Percentiles rank a stretch among this genome's conserved stretches.
phyloP scores from a whole-genome alignment of 2,797 vertebrate species.

The Platyrinchus mystaceus region DNA sequence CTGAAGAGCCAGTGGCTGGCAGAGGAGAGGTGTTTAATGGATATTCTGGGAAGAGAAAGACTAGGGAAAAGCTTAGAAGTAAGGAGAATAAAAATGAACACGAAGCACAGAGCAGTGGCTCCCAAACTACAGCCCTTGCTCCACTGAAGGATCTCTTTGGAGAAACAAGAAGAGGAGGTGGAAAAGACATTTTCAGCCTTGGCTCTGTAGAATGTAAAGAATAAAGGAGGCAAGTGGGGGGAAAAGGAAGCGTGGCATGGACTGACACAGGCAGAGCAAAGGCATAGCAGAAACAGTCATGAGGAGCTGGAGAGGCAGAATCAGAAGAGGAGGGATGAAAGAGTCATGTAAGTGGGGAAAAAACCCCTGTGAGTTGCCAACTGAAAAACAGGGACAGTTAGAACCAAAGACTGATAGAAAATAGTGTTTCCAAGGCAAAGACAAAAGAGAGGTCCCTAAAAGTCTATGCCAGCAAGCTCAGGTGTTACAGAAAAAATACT shows the following conservation, averaged over 20 bases:
- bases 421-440: not conserved
- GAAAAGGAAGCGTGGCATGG: not conserved
- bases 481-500: not conserved
- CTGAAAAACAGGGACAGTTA: not conserved
- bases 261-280: conserved; percentile 16
- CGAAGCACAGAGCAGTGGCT: not conserved
- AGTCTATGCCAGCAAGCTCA: not conserved
- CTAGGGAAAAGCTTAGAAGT: conserved; percentile 30
- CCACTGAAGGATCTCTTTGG: conserved; percentile 24
- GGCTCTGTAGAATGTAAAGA: conserved; percentile 4
- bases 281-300: not conserved
- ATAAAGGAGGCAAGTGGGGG: not conserved
- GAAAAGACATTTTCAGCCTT: conserved; percentile 34
- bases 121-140: conserved; percentile 25
- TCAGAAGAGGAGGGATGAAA: conserved; percentile 4
- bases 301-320: not conserved
- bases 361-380: not conserved
- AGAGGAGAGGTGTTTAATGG: conserved; percentile 35
- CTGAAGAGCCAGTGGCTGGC: conserved; percentile 20
- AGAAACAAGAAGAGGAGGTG: not conserved
- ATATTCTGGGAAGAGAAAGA: conserved; percentile 47
- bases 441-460: not conserved
- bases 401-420: not conserved
- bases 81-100: conserved; percentile 4
- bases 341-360: not conserved